These are phyloP conservation scores for Galeruca laticollis DNA, from an alignment of 2,888 invertebrate species.

Conservation along the genomic window DNA sequence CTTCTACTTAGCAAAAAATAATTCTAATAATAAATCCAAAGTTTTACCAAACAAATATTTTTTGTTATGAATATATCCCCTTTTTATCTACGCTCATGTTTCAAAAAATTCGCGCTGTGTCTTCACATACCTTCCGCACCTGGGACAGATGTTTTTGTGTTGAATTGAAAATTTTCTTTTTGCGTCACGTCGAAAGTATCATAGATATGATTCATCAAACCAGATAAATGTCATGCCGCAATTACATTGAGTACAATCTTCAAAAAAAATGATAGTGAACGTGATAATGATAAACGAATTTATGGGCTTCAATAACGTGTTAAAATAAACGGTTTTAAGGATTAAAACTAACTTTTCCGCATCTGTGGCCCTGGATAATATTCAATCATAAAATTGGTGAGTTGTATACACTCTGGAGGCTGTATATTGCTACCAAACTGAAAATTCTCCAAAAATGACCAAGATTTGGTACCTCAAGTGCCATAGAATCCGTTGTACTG, in stretches of 20 bases:
- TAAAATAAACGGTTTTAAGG: no score
- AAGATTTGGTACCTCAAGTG: no score
- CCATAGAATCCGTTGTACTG: no score
- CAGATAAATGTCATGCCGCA: constrained; percentile 19
- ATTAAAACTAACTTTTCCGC: no score
- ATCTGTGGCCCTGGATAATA: no score
- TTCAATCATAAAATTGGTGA: no score
- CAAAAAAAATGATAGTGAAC: not conserved
- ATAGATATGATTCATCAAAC: constrained; percentile 27
- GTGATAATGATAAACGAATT: not conserved
- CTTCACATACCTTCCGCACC: constrained; percentile 16
- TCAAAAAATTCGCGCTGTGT: constrained; percentile 3
- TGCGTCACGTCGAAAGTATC: constrained; percentile 23
- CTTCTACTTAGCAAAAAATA: no score
- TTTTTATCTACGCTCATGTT: not conserved
- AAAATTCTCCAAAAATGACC: no score
- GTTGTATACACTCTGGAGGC: no score
- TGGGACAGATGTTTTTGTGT: constrained; percentile 22
- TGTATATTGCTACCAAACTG: no score
- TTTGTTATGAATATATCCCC: not conserved
- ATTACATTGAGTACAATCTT: not conserved
- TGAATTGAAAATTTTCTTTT: constrained; percentile 23
- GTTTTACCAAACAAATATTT: not conserved
- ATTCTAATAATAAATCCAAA: no score
- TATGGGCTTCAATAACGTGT: no score